Conservation (phyloP, 2,797 vertebrate genomes). For the Trachops cirrhosus region DNA sequence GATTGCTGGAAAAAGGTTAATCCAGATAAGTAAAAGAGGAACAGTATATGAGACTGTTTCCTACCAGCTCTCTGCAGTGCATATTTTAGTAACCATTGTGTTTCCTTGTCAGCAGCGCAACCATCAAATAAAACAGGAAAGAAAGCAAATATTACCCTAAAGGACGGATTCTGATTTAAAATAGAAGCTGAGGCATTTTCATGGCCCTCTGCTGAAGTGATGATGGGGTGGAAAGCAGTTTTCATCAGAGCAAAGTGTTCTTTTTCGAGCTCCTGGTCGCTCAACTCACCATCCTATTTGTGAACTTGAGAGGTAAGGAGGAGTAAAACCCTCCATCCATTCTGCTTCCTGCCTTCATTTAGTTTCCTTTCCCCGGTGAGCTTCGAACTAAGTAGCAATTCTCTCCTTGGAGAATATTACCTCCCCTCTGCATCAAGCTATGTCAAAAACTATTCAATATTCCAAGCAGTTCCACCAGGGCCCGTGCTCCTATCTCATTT, state of each 20-base stretch:
- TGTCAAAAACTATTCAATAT: slow-evolving; percentile 61
- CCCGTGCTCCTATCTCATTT: slow-evolving; percentile 46
- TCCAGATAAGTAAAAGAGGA: slow-evolving; percentile 45
- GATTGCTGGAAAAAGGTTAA: slow-evolving; percentile 70
- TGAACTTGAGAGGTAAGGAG: neutral
- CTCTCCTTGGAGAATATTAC: slow-evolving; percentile 39
- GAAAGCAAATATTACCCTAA: slow-evolving; percentile 55
- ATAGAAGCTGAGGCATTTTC: slow-evolving; percentile 29
- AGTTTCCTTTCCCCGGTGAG: slow-evolving; percentile 28
- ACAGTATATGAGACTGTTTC: slow-evolving; percentile 47
- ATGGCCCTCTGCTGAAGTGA: slow-evolving; percentile 23
- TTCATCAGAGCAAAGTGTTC: slow-evolving; percentile 32
- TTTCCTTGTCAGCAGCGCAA: slow-evolving; percentile 54
- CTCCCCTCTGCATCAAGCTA: neutral
- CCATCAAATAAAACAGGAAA: slow-evolving; percentile 40
- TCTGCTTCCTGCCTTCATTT: slow-evolving; percentile 51
- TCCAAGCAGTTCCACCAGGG: slow-evolving; percentile 45
- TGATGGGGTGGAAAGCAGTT: slow-evolving; percentile 12
- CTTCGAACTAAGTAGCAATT: slow-evolving; percentile 7
- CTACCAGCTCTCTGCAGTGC: slow-evolving; percentile 46
- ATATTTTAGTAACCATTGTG: slow-evolving; percentile 65
- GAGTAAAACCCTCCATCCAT: neutral
- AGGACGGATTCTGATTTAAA: slow-evolving; percentile 58
- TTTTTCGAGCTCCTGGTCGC: neutral
- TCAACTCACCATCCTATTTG: slow-evolving; percentile 32